Evolutionary conservation across 2,888 invertebrate genomes (phyloP), one percentile per base, ranked within the genome.

Genomic region (Strigamia transsilvanica): DNA sequence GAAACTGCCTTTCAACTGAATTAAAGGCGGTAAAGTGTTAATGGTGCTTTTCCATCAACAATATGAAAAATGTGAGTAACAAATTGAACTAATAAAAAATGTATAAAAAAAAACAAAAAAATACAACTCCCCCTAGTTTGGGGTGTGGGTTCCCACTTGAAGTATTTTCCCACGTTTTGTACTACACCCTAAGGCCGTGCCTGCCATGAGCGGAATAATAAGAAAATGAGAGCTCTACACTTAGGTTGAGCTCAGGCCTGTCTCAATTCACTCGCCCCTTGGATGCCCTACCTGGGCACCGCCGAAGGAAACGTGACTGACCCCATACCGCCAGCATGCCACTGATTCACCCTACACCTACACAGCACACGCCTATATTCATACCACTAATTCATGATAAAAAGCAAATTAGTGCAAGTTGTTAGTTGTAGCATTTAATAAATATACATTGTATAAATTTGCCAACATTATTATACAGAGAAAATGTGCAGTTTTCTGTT

Each of bases 11-110:
- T 21, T 56, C 56, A 18, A 56, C 56, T 56, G 56, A 21, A 56
- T 56, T 56, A 56, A 56, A 56, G 56, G 56, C 56, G 56, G 56
- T 56, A 56, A 56, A 56, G 56, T 56, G 56, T 56, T 56, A 56
- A 56, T 56, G 56, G 56, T 56, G 56, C 56, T 21, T 56, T 56
- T 56, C 56, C 56, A 56, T 56, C 56, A 56, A 56, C 18, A 18
- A 56, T 56, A 56, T 56, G 56, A 56, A 56, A 56, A 56, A 56
- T 56, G 56, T 56, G 56, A 21, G 56, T 56, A 21, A 56, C 56
- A 56, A 56, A 56, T 56, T 56, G 56, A 56, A 56, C 56, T 56
- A 56, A 56, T 56, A 56, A 56, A 56, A 56, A 56, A 56, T 9
- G 18, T n/a, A n/a, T n/a, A 18, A 18, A 56, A 56, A 56, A 18